A percentile compares a stretch with the other conserved stretches of the same genome.
Conservation (phyloP, 2,888 invertebrate species). For the Spialia ferax region DNA sequence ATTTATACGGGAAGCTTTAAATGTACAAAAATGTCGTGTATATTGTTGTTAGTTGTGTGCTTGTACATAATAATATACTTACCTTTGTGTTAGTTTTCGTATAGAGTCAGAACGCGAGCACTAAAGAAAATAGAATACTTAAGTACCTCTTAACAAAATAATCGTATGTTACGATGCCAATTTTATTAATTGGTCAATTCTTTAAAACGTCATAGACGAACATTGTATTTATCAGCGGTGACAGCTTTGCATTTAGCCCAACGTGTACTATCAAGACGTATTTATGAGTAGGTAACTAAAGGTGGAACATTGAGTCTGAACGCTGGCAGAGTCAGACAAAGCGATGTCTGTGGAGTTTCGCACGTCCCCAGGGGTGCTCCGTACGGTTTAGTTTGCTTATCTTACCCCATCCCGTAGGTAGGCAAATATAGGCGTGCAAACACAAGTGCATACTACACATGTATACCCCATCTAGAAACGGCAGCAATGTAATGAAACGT, state of each 20-base stretch:
- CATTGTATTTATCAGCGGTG: too few relatives aligned
- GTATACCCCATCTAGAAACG: conserved; percentile 32
- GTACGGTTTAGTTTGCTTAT: conserved; percentile 39
- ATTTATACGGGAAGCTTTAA: too few relatives aligned
- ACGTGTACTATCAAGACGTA: not conserved
- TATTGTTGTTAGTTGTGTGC: too few relatives aligned
- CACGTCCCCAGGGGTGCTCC: conserved; percentile 34
- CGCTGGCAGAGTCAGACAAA: conserved; percentile 36
- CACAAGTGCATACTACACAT: conserved; percentile 35
- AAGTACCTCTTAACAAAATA: too few relatives aligned
- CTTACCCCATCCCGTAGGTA: conserved; percentile 33
- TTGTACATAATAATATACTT: too few relatives aligned
- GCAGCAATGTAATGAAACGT: conserved; percentile 39
- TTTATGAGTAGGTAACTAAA: conserved; percentile 13
- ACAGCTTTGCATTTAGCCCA: not conserved
- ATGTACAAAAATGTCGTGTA: too few relatives aligned
- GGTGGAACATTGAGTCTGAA: conserved; percentile 28
- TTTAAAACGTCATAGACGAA: too few relatives aligned
- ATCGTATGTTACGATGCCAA: too few relatives aligned
- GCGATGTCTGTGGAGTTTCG: conserved; percentile 39
- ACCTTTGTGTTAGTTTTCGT: too few relatives aligned
- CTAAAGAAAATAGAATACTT: too few relatives aligned
- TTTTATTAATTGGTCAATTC: too few relatives aligned
- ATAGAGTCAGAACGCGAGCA: too few relatives aligned
- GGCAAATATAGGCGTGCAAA: conserved; percentile 38